phyloP scores from a whole-genome alignment of 2,888 invertebrate genomes.

The Hydrotaea diabolus region DNA sequence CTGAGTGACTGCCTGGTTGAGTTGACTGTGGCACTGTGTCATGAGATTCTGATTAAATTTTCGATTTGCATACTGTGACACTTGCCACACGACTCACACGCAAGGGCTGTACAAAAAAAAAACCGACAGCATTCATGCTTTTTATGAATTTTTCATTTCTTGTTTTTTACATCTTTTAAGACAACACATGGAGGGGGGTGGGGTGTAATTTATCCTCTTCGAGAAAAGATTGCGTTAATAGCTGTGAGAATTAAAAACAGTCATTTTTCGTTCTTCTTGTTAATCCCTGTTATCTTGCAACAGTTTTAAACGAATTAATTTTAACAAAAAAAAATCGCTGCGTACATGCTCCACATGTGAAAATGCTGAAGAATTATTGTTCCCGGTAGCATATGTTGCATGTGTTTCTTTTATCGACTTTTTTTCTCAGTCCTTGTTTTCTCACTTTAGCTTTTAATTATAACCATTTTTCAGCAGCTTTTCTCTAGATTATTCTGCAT shows the following conservation, averaged over 20 bases:
- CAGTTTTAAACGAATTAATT: conserved; percentile 26
- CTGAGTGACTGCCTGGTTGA: not conserved
- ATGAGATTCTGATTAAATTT: conserved; percentile 35
- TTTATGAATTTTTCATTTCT: conserved; percentile 28
- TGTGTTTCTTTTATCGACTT: conserved; percentile 24
- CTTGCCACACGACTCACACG: not conserved
- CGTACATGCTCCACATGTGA: not conserved
- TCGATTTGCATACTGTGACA: conserved; percentile 36
- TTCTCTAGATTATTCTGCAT: not conserved
- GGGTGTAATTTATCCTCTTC: not conserved
- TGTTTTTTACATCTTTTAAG: not conserved
- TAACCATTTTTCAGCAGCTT: conserved; percentile 38
- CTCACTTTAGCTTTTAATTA: conserved; percentile 47
- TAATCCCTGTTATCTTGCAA: conserved; percentile 10
- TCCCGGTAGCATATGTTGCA: conserved; percentile 50
- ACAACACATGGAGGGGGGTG: not conserved
- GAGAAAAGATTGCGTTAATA: not conserved
- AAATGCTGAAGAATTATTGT: conserved; percentile 16
- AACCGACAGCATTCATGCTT: not conserved
- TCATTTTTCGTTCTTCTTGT: not conserved
- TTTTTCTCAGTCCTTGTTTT: conserved; percentile 9
- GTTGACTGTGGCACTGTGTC: conserved; percentile 18
- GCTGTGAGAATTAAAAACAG: conserved; percentile 12
- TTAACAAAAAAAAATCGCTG: conserved; percentile 6
- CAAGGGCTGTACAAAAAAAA: not conserved